phyloP scores from a whole-genome alignment of 2,888 invertebrate genomes.

The Bruchidius siliquastri region DNA sequence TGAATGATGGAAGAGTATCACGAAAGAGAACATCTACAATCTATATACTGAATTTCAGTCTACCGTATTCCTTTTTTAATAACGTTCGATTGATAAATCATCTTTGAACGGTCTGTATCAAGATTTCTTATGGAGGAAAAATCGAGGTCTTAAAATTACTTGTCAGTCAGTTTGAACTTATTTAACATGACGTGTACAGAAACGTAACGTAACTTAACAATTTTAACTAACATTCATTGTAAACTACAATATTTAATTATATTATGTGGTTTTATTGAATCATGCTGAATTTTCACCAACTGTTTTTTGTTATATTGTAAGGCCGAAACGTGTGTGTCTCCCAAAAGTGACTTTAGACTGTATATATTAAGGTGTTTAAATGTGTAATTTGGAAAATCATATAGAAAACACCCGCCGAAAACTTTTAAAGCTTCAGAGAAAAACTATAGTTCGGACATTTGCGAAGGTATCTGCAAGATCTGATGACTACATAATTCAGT shows the following conservation, averaged over 20 bases:
- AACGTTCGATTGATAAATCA: too few species aligned
- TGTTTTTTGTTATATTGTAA: conserved; percentile 23
- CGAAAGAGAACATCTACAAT: too few species aligned
- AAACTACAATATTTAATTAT: conserved; percentile 30
- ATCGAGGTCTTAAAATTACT: conserved; percentile 27
- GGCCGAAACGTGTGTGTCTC: conserved; percentile 41
- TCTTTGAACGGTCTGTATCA: neutral
- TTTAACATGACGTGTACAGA: conserved; percentile 31
- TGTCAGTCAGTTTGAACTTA: conserved; percentile 22
- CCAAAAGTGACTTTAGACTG: conserved; percentile 43
- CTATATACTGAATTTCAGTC: too few species aligned
- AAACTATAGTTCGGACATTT: neutral
- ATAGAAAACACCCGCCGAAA: conserved; percentile 23
- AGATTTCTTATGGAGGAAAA: neutral
- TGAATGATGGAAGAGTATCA: too few species aligned
- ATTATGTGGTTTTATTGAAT: conserved; percentile 37
- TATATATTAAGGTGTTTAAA: conserved; percentile 20
- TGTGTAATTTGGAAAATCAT: conserved; percentile 21
- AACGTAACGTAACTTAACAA: conserved; percentile 34
- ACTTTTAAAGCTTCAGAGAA: conserved; percentile 3
- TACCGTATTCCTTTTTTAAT: too few species aligned
- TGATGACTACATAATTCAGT: neutral
- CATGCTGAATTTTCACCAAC: conserved; percentile 25
- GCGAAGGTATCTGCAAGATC: neutral
- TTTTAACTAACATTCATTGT: conserved; percentile 32